Base-by-base conservation (phyloP, 1,140 invertebrate species). In the Neocloeon triangulifer region DNA sequence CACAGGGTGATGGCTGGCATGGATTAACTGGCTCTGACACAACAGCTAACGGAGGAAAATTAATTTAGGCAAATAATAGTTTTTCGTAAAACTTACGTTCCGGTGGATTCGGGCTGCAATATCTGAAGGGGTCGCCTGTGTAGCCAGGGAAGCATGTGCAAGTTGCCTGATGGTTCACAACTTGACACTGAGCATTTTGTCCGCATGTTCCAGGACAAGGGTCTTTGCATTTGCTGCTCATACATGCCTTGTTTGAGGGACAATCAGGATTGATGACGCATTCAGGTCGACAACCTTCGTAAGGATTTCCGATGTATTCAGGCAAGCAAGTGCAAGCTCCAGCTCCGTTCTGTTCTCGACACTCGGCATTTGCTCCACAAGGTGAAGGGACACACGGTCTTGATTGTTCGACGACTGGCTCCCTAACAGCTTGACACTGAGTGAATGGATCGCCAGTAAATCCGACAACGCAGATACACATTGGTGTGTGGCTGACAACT, bases 261-360 rank as follows among this genome's bases (percentile, higher is more conserved):
- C 73, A 79, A 44, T 78, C 73, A 2, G 64, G 65, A 43, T 75
- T 69, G 1, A 67, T 45, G 2, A 62, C 49, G 49, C 77, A 82
- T 49, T 79, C 73, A 16, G 76, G 76, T 42, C 68, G 53, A 47
- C 73, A 78, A 12, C 69, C 68, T 44, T 72, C 62, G 59, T 50
- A 77, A 3, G 75, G 76, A 56, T 80, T 76, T 25, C 77, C 77
- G 40, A 68, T 62, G 43, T 75, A 77, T 19, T 71, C 66, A 1
- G 63, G 53, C 9, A 69, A 47, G 48, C 77, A 81, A 27, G 63
- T 57, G 46, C 78, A 82, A 19, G 68, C 58, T 12, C 66, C 70
- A 16, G 65, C 62, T 19, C 64, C 61, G 39, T 65, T 62, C 36
- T 61, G 59, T 48, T 73, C 69, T 42, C 62, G 58, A 43, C 76